Conservation (phyloP, 2,888 invertebrate species). For the Eristalis arbustorum region DNA sequence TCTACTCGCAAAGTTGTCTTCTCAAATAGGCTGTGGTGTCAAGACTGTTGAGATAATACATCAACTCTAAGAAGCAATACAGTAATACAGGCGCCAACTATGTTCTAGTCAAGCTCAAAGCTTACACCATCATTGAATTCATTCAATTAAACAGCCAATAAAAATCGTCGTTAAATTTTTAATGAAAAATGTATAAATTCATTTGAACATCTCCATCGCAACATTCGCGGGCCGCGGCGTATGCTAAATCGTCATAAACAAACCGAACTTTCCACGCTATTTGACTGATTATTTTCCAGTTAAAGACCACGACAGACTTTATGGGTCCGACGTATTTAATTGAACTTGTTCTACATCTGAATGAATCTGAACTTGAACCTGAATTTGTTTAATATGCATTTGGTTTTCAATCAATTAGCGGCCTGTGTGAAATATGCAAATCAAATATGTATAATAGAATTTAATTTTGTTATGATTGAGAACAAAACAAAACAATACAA, state of each 20-base stretch:
- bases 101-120: background rate
- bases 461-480: conserved; percentile 20
- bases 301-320: background rate
- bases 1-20: background rate
- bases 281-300: background rate
- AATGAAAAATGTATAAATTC: background rate
- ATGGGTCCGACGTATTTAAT: conserved; percentile 3
- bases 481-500: conserved; percentile 24
- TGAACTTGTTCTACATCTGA: background rate
- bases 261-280: background rate
- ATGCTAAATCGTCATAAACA: background rate
- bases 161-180: background rate
- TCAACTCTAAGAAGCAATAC: background rate
- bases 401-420: background rate
- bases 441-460: conserved; percentile 7
- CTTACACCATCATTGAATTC: background rate
- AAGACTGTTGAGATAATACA: background rate
- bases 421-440: conserved; percentile 7
- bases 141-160: background rate
- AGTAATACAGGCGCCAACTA: background rate
- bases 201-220: background rate
- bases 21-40: background rate
- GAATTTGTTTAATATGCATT: background rate
- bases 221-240: background rate
- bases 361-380: background rate